Base-by-base conservation (phyloP, 2,797 vertebrate species). In the Epinephelus awoara region DNA sequence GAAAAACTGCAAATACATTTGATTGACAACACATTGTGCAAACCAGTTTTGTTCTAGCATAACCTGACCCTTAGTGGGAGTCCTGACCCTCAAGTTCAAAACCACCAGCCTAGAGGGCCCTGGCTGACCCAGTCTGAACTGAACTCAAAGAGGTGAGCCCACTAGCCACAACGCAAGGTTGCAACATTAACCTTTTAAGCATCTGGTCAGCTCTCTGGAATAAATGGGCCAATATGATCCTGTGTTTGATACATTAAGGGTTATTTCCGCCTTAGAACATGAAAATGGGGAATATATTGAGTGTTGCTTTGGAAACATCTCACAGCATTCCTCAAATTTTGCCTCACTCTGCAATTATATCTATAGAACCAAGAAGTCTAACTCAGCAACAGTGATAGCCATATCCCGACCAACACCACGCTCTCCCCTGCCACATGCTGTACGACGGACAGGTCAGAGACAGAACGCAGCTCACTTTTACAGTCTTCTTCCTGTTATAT, bases 401-500 rank as follows among this genome's bases (percentile, higher is more conserved):
- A 50, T 38, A 70, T 81, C 29, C 29, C 21, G 13, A 79, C 21
- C 12, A n/a, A 72, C 47, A 63, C 58, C 57, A 55, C 62, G 49
- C n/a, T 29, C 58, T 71, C 5, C 49, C 25, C 27, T 75, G 58
- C 44, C 51, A 54, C n/a, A 9, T 65, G 52, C 50, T 67, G 80
- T 47, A 74, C 55, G 72, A 75, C 19, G 75, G 38, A 55, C 63
- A 50, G 75, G 57, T 81, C 77, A 79, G 42, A 77, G 52, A 68
- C 17, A 76, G 67, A 72, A 57, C 0, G 8, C 50, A 76, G 85
- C 80, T 81, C 72, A 83, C 52, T 84, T 80, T 83, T 58, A 88
- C 59, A 70, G 62, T 50, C 68, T 67, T 72, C 83, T 85, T 86
- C 79, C 88, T 67, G 65, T 75, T 76, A 75, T 79, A 79, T 56